phyloP scores from a whole-genome alignment of 1,140 invertebrate species.

The Anadara kagoshimensis region DNA sequence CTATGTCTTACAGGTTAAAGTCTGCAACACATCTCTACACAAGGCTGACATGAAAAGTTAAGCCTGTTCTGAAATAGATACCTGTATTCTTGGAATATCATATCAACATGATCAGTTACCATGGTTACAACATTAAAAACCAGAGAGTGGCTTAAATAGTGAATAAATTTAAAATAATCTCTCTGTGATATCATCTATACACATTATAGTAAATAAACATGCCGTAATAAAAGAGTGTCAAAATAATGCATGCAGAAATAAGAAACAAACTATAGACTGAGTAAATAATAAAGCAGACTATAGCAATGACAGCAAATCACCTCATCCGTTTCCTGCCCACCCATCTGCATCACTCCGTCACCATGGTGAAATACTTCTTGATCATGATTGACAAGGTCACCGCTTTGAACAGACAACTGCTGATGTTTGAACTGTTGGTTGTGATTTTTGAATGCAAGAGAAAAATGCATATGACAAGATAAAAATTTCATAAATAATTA shows the following conservation, averaged over 20 bases:
- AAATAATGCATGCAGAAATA: background rate
- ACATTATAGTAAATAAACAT: background rate
- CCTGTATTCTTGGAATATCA: too few species aligned
- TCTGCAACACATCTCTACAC: too few species aligned
- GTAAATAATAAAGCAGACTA: background rate
- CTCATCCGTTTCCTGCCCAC: constrained; percentile 43
- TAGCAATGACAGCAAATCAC: constrained; percentile 41
- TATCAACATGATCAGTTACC: too few species aligned
- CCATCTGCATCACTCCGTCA: constrained; percentile 47
- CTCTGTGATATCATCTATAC: background rate
- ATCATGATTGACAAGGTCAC: constrained; percentile 61
- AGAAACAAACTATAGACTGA: too few species aligned
- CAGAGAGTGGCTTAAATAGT: background rate
- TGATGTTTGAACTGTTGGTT: constrained; percentile 60
- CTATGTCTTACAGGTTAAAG: too few species aligned
- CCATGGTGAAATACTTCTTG: constrained; percentile 59
- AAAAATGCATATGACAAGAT: too few species aligned
- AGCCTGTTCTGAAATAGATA: too few species aligned
- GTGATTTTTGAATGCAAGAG: too few species aligned
- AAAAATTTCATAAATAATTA: too few species aligned
- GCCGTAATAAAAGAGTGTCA: background rate
- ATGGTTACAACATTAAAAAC: background rate
- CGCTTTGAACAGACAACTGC: constrained; percentile 68
- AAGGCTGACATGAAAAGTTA: too few species aligned
- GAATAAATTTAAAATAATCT: background rate